Evolutionary conservation across 2,888 invertebrate genomes (phyloP), one percentile per base, ranked within the genome.

Genomic region (Trypoxylon attenuatum): DNA sequence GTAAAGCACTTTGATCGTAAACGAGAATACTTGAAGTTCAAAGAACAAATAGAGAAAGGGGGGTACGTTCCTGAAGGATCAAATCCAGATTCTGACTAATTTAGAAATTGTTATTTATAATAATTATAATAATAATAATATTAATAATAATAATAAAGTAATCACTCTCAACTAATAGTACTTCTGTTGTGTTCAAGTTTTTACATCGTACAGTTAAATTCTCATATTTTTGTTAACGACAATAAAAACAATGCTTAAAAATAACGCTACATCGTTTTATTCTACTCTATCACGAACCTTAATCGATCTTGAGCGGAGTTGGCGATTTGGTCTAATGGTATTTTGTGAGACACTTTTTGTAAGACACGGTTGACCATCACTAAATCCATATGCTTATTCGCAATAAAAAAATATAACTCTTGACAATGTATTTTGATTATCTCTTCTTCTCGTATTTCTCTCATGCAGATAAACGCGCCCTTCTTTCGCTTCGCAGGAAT

Each of bases 1-100:
- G 90, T 97, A 42, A 94, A 94, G 84, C 97, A 98, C 88, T 98
- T 98, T 87, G 96, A 97, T 88, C 91, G 96, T 79, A 96, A 95
- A 88, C 89, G 96, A 82, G 94, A 94, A 78, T 97, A 95, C 87
- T 90, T 96, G 81, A 91, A 94, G 82, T 97, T 94, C 87, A 96
- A 96, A 89, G 93, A 94, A 79, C 93, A 93, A 89, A 92, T 97
- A 87, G 93, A 95, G 82, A 91, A 92, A 82, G 92, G 94, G 80
- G 96, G 96, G 87, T 95, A 92, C 88, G 96, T 96, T 87, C 95
- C 96, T 42, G 88, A 94, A 72, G 67, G 84, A 84, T 45, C 43
- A 69, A 70, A 58, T 59, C 16, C 56, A 66, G 53, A 29, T 47
- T 66, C 55, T 63, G 27, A 70, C 71, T 76, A 76, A 76, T 73